Evolutionary conservation across 2,888 invertebrate species (phyloP).

Genomic region (Oithona nana): DNA sequence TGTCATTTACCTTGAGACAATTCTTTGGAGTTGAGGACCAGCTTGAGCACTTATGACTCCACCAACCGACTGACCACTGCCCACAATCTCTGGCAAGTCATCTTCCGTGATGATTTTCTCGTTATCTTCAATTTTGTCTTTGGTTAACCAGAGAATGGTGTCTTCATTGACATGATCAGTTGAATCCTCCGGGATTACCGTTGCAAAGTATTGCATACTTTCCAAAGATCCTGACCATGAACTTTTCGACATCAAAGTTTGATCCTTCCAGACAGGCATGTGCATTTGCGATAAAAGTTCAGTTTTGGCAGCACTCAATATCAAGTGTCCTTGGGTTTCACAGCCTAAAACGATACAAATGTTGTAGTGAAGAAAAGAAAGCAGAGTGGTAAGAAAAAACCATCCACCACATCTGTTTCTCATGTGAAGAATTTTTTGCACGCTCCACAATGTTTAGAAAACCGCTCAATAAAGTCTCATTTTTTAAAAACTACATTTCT

Average conservation of each 20-base stretch:
- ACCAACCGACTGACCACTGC: slow-evolving; percentile 83
- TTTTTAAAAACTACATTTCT: no score
- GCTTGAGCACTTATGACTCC: slow-evolving; percentile 58
- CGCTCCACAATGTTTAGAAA: not conserved
- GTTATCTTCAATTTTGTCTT: slow-evolving; percentile 66
- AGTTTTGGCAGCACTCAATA: slow-evolving; percentile 86
- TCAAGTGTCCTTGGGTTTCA: slow-evolving; percentile 90
- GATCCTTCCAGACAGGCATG: slow-evolving; percentile 67
- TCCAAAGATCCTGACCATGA: slow-evolving; percentile 88
- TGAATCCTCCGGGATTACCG: slow-evolving; percentile 50
- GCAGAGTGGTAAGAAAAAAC: not conserved
- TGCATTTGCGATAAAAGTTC: slow-evolving; percentile 76
- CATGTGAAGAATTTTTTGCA: slow-evolving; percentile 39
- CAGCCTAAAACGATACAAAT: slow-evolving; percentile 39
- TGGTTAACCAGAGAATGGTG: slow-evolving; percentile 87
- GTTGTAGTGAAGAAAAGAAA: slow-evolving; percentile 44
- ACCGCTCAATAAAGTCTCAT: not conserved
- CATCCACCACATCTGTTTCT: slow-evolving; percentile 56
- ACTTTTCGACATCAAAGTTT: slow-evolving; percentile 71
- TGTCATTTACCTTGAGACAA: no score
- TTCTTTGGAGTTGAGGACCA: not conserved
- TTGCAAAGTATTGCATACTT: slow-evolving; percentile 99
- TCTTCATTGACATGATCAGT: slow-evolving; percentile 31
- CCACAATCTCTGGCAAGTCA: slow-evolving; percentile 45
- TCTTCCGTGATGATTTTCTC: slow-evolving; percentile 53